Evolutionary conservation across 2,888 invertebrate species (phyloP).

Genomic region (Rhingia rostrata): DNA sequence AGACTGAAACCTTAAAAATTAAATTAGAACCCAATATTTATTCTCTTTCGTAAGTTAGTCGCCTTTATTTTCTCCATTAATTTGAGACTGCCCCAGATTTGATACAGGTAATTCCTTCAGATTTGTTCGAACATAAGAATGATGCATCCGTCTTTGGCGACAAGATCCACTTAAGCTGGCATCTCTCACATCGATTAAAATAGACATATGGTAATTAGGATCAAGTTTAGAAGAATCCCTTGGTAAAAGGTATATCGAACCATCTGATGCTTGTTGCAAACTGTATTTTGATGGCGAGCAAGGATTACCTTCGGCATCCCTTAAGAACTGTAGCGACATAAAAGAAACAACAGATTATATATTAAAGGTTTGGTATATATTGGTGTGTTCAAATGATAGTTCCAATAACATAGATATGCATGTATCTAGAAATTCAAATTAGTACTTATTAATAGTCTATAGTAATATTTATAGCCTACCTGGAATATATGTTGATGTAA

Average conservation of each 20-base stretch:
- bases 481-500: conserved; percentile 96
- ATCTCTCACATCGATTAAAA: conserved; percentile 36
- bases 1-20: not conserved
- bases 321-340: conserved; percentile 86
- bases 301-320: conserved; percentile 94
- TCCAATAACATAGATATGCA: not conserved
- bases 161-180: not conserved
- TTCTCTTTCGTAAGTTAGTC: conserved; percentile 9
- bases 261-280: conserved; percentile 95
- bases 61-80: not conserved
- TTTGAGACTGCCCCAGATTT: not conserved
- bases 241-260: conserved; percentile 94
- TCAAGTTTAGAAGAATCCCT: conserved; percentile 82
- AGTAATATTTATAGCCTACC: conserved; percentile 84
- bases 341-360: conserved; percentile 24
- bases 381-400: too few species aligned
- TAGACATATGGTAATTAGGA: conserved; percentile 36
- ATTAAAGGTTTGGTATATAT: not conserved
- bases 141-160: conserved; percentile 16
- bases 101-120: conserved; percentile 3
- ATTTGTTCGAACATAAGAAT: conserved; percentile 6
- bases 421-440: not conserved
- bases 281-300: conserved; percentile 94
- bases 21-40: not conserved
- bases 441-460: not conserved